Evolutionary conservation across 2,888 invertebrate genomes (phyloP), one percentile per base, ranked within the genome.

Genomic region (Epinotia brunnichana): DNA sequence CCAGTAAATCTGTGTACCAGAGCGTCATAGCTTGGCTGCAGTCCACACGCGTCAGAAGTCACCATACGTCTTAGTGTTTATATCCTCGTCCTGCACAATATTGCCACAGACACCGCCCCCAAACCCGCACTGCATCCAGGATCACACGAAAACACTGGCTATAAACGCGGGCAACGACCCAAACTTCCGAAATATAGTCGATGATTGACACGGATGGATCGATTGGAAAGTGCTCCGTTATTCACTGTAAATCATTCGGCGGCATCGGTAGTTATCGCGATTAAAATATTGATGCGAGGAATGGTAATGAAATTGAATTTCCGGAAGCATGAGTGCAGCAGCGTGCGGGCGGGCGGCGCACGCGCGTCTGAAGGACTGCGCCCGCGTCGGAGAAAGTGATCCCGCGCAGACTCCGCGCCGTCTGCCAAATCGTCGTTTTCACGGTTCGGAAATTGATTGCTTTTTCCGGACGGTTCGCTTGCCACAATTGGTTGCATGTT

Each of bases 1-100:
- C 93, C 93, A 92, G 83, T 88, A 92, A 85, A 83, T 93, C 90
- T 77, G 92, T 92, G 86, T 93, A 93, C 93, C 93, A 93, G 79
- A 93, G 90, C 85, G 93, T 93, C 93, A 93, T 93, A 83, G 84
- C 79, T 92, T 92, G 93, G 92, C 92, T 76, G 82, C 78, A 79
- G 83, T 91, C 92, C 93, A 92, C 83, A 78, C 80, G 83, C 89
- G 90, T 91, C 91, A 91, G 82, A 83, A 82, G 77, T 79, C 81
- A 83, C 83, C 81, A 80, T 82, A 82, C 83, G 81, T 82, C 86
- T 80, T 87, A 90, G 86, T 87, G 90, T 90, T 90, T 88, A 89
- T 90, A 88, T 86, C 84, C 84, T 83, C 82, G 78, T 83, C 81
- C 80, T 81, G 81, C 79, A 83, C 83, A 83, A 83, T 82, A 82